Evolutionary conservation across 2,888 invertebrate species (phyloP), one percentile per base, ranked within the genome.

Genomic region (Lasioglossum leucozonium): DNA sequence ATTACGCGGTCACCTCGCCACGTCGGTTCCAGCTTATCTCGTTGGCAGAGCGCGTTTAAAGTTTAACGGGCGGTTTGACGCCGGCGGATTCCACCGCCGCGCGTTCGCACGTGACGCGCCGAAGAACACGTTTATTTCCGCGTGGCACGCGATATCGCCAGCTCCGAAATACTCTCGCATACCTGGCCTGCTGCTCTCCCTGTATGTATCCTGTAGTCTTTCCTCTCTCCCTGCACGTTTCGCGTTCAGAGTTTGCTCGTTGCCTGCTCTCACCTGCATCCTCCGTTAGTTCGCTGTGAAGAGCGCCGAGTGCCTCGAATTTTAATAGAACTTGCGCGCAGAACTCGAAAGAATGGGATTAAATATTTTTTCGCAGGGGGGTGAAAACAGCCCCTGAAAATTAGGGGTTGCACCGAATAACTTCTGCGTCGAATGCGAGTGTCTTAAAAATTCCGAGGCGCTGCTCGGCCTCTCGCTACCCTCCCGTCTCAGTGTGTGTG

Each of bases 41-140:
- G 30, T 26, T 6, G 30, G 22, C n/a, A n/a, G 26, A 30, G 16
- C 65, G 65, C 34, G 55, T 77, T 69, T 42, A 84, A 82, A 82
- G 67, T 82, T 73, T 74, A 58, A 73, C 58, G 40, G 30, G 13
- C 2, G 40, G 76, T 83, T 77, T 77, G 82, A 73, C 72, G 82
- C 76, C 44, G 55, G 62, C 18, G 16, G 55, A 55, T 77, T 47
- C 71, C 75, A 55, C 72, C n/a, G n/a, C n/a, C n/a, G n/a, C n/a
- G 77, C 62, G 82, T 74, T 82, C 73, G 77, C 84, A 71, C 77
- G 72, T 72, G 77, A 69, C 72, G 55, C 81, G 74, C 79, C 58
- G 16, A 34, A 10, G 34, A 37, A n/a, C n/a, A 65, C 72, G 58
- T 78, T 78, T 82, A 84, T 82, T 75, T 75, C 72, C 75, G 75